These are phyloP conservation scores for Oedothorax gibbosus DNA, from an alignment of 1,140 invertebrate species.

Conservation along the genomic window DNA sequence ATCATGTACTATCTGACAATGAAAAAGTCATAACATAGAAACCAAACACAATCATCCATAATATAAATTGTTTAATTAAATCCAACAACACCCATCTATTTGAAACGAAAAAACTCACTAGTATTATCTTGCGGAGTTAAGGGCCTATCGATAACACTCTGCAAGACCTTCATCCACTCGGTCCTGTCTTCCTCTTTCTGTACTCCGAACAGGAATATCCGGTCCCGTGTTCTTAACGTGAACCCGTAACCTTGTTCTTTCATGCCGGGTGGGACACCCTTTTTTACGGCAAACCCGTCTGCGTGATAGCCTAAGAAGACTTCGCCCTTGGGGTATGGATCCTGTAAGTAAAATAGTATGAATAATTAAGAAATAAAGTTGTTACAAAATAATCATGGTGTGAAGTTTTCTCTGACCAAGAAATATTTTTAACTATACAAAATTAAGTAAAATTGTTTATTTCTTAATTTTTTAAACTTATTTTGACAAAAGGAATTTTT, in stretches of 20 bases:
- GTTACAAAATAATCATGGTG: no score
- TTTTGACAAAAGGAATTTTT: no score
- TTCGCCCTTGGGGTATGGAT: conserved; percentile 90
- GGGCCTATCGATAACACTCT: conserved; percentile 80
- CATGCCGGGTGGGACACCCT: conserved; percentile 75
- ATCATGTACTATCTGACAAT: no score
- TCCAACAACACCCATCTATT: not conserved
- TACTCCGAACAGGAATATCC: conserved; percentile 85
- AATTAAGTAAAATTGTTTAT: no score
- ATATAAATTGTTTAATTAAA: not conserved
- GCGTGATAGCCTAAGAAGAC: conserved; percentile 85
- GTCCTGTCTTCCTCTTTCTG: conserved; percentile 80
- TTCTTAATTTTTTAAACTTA: no score
- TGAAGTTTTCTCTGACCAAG: no score
- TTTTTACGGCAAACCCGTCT: conserved; percentile 79
- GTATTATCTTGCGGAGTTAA: conserved; percentile 83
- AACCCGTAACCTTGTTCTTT: conserved; percentile 80
- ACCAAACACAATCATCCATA: not conserved
- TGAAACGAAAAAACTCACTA: conserved; percentile 73
- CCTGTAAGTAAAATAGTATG: conserved; percentile 68
- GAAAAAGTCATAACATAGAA: not conserved
- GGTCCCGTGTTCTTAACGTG: conserved; percentile 85
- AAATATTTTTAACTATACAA: no score
- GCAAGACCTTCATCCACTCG: conserved; percentile 82
- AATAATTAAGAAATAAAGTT: no score